Evolutionary conservation across 2,888 invertebrate genomes (phyloP), one percentile per base, ranked within the genome.

Genomic region (Ormyrus thymus): DNA sequence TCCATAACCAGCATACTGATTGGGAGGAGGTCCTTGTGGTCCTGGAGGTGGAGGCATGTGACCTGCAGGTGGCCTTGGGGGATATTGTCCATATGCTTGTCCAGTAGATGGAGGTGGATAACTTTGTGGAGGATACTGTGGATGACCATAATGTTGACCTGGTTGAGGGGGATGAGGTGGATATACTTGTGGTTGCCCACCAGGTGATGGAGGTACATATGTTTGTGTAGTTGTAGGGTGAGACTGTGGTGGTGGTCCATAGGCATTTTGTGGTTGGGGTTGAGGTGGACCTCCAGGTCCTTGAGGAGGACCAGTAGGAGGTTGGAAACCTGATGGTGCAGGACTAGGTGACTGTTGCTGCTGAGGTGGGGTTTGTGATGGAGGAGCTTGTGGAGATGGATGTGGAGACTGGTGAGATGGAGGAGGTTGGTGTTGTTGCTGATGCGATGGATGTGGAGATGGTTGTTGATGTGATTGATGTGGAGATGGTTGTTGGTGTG

Each of bases 1-100:
- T 70, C 95, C 94, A 87, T 95, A 96, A 56, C 95, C 94, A 7
- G 93, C 93, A 87, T 96, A 96, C 79, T 93, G 93, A 78, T 94
- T 94, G 82, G 95, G 94, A 7, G 95, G 95, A 43, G 94, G 94
- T 6, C 94, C 94, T 81, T 95, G 95, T 4, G 94, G 95, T 6
- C 93, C 93, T 0, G 93, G 93, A 86, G 86, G 93, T 88, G 92
- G 92, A 56, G 92, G 92, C 86, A 92, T 92, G 85, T 92, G 92
- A 70, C 92, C 91, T 50, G 92, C 92, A 2, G 93, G 93, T 8
- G 93, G 94, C 81, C 94, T 90, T 29, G 93, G 93, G 74, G 90
- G 90, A 84, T 91, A 90, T 74, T 94, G 93, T 79, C 93, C 93
- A 87, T 94, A 94, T 29, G 92, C 92, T 86, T 94, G 94, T 7